These are phyloP conservation scores for Brachyalestes nurse DNA, from an alignment of 2,797 vertebrate genomes.

Conservation along the genomic window DNA sequence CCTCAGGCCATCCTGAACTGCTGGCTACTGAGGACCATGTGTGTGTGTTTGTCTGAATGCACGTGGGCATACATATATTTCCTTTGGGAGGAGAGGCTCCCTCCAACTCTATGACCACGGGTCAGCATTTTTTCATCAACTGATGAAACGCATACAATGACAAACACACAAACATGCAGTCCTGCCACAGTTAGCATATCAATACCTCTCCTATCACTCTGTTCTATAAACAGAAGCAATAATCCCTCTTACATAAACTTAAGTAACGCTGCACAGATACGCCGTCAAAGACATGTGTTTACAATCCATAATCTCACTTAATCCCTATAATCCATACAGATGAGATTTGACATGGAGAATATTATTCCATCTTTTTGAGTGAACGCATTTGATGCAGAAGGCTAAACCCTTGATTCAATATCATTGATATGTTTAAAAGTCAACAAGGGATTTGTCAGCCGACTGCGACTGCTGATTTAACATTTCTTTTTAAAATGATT, in stretches of 20 bases:
- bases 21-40: background rate
- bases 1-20: conserved; percentile 10
- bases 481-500: background rate
- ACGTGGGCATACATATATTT: too few species aligned
- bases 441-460: conserved; percentile 5
- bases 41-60: background rate
- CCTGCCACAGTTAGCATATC: background rate
- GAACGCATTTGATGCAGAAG: conserved; percentile 5
- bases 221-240: conserved; percentile 12
- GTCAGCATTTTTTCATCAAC: background rate
- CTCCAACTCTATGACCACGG: background rate
- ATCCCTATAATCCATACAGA: conserved; percentile 31
- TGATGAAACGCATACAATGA: background rate
- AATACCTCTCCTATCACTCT: background rate
- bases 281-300: conserved; percentile 11
- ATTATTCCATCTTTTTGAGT: conserved; percentile 21
- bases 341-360: conserved; percentile 23
- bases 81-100: background rate
- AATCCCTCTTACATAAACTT: conserved; percentile 21
- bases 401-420: background rate
- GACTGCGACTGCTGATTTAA: background rate
- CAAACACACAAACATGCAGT: background rate
- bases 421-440: conserved; percentile 6
- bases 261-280: conserved; percentile 21
- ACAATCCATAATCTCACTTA: conserved; percentile 19